Evolutionary conservation across 1,140 invertebrate genomes (phyloP).

Genomic region (Coboldia fuscipes): DNA sequence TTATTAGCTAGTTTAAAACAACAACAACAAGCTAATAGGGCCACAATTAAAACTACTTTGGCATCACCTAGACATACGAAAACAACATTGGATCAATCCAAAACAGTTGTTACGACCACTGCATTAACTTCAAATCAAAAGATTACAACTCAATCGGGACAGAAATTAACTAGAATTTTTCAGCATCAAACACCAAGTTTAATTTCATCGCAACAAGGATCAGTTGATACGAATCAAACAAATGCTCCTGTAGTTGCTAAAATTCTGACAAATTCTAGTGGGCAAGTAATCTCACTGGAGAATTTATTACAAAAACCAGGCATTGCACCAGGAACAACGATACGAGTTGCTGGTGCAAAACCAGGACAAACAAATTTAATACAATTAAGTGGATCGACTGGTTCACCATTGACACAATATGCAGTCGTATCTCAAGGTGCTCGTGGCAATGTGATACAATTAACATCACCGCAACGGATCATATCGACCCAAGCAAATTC

Average conservation of each 20-base stretch:
- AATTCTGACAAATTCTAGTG: conserved; percentile 31
- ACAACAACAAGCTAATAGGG: conserved; percentile 12
- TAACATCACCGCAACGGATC: conserved; percentile 7
- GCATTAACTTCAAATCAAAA: conserved; percentile 8
- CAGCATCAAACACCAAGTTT: neutral
- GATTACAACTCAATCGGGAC: conserved; percentile 1
- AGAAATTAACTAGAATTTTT: neutral
- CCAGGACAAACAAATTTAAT: conserved; percentile 19
- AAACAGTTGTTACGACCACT: neutral
- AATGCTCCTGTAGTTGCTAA: conserved; percentile 26
- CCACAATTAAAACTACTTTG: conserved; percentile 11
- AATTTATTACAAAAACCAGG: conserved; percentile 37
- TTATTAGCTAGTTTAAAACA: conserved; percentile 21
- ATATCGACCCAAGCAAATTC: conserved; percentile 14
- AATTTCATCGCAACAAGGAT: neutral
- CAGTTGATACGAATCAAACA: conserved; percentile 8
- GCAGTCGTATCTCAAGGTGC: conserved; percentile 23
- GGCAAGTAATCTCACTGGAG: conserved; percentile 44
- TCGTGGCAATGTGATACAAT: conserved; percentile 16
- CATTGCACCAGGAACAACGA: conserved; percentile 14
- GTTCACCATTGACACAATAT: conserved; percentile 20
- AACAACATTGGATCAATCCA: too few relatives aligned
- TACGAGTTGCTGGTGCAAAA: conserved; percentile 22
- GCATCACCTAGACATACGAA: too few relatives aligned
- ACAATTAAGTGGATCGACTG: conserved; percentile 13